Percentiles rank a stretch among this genome's conserved stretches.
phyloP scores from a whole-genome alignment of 2,113 vertebrate species.

The Micromys minutus region DNA sequence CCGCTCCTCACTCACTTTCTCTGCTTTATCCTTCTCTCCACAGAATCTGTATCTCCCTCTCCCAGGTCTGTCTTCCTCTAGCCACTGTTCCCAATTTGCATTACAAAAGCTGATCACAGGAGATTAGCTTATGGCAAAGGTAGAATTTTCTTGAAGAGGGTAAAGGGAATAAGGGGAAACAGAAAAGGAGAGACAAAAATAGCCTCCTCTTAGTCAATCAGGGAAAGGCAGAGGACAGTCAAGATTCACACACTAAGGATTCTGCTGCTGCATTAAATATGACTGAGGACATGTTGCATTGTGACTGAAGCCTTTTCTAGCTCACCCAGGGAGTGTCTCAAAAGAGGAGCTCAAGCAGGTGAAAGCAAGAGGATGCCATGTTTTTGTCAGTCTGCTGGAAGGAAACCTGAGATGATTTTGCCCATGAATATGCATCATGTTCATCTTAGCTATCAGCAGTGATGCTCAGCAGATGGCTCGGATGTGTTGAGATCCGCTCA shows the following conservation, averaged over 20 bases:
- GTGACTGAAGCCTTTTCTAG: background rate
- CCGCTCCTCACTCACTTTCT: background rate
- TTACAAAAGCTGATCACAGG: constrained; percentile 62
- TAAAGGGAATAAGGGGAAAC: background rate
- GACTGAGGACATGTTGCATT: background rate
- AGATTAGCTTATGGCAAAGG: constrained; percentile 45
- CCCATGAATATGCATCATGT: constrained; percentile 70
- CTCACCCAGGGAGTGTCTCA: background rate
- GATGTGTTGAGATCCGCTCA: constrained; percentile 45
- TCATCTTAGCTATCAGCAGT: constrained; percentile 36
- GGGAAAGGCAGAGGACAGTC: background rate
- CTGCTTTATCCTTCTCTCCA: background rate
- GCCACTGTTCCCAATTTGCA: constrained; percentile 43
- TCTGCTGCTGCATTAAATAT: background rate
- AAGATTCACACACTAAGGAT: constrained; percentile 45
- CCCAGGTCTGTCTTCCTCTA: background rate
- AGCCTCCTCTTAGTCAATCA: constrained; percentile 50
- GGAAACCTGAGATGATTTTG: constrained; percentile 60
- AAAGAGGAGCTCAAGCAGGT: constrained; percentile 60
- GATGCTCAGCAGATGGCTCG: constrained; percentile 50
- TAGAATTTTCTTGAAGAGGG: constrained; percentile 21
- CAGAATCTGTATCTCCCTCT: background rate
- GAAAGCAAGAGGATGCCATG: constrained; percentile 55
- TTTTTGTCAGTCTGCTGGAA: constrained; percentile 56
- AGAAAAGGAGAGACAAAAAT: constrained; percentile 38